Percentiles rank a stretch among this genome's conserved stretches.
Evolutionary conservation across 2,888 invertebrate species (phyloP).

Genomic region (Drosophila glabriapex): DNA sequence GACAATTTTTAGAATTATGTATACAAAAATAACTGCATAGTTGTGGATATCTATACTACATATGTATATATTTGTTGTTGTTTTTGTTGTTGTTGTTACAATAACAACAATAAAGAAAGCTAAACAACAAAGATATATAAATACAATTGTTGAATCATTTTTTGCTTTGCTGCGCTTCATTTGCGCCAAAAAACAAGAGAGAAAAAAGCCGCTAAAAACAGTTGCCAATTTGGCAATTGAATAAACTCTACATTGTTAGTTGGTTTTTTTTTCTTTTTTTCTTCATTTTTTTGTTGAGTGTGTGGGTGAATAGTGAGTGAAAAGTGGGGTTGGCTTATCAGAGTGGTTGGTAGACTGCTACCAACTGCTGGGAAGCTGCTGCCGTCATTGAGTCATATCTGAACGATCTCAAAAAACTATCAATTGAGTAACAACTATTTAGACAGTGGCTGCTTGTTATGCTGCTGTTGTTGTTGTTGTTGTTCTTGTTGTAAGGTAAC

Average conservation of each 20-base stretch:
- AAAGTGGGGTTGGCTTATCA: slow-evolving; percentile 30
- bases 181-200: slow-evolving; percentile 15
- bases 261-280: neutral
- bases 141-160: slow-evolving; percentile 49
- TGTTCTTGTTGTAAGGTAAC: slow-evolving; percentile 51
- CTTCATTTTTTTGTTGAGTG: neutral
- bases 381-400: slow-evolving; percentile 44
- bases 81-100: slow-evolving; percentile 1
- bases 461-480: slow-evolving; percentile 14
- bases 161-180: slow-evolving; percentile 49
- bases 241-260: slow-evolving; percentile 30
- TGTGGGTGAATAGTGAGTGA: neutral
- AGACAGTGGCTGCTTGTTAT: slow-evolving; percentile 67
- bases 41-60: slow-evolving; percentile 24
- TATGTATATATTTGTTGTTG: neutral
- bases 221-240: slow-evolving; percentile 54
- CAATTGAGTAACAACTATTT: slow-evolving; percentile 60
- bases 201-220: slow-evolving; percentile 27
- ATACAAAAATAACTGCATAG: slow-evolving; percentile 43
- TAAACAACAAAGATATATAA: slow-evolving; percentile 5
- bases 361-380: slow-evolving; percentile 46
- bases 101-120: neutral
- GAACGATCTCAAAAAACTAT: slow-evolving; percentile 39
- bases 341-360: neutral
- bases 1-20: slow-evolving; percentile 71